phyloP scores from a whole-genome alignment of 1,140 invertebrate species.

The Stratiolaelaps scimitus region DNA sequence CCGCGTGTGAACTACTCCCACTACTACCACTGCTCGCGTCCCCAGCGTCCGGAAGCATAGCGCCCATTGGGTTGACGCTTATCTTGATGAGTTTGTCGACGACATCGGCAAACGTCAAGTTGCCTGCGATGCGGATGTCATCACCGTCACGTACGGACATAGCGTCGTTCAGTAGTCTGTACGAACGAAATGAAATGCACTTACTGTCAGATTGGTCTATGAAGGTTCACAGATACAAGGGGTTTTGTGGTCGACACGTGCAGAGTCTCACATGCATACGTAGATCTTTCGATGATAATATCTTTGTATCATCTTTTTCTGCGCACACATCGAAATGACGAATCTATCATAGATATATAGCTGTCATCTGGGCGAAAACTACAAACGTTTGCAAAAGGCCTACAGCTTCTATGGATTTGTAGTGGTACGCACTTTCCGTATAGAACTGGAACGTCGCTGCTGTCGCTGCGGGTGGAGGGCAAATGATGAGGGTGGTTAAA shows the following conservation, averaged over 20 bases:
- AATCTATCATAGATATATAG: too few relatives aligned
- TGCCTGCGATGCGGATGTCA: conserved; percentile 1
- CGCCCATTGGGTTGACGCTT: not conserved
- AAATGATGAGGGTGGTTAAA: conserved; percentile 1
- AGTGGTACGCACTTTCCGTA: not conserved
- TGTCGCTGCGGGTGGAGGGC: conserved; percentile 2
- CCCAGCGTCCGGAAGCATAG: not conserved
- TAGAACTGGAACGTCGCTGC: conserved; percentile 3
- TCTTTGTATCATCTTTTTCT: too few relatives aligned
- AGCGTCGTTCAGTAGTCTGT: conserved; percentile 6
- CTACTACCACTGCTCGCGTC: not conserved
- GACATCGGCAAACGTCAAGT: conserved; percentile 2
- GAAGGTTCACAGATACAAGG: not conserved
- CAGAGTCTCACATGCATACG: too few relatives aligned
- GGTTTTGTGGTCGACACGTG: too few relatives aligned
- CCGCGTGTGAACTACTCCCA: too few relatives aligned
- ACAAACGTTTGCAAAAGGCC: too few relatives aligned
- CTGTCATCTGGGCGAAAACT: too few relatives aligned
- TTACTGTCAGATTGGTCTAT: not conserved
- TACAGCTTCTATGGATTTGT: too few relatives aligned
- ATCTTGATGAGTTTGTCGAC: conserved; percentile 10
- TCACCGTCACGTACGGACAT: conserved; percentile 15
- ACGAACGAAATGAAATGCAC: not conserved
- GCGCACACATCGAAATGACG: too few relatives aligned
- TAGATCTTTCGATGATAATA: too few relatives aligned